Base-by-base conservation (phyloP, 2,797 vertebrate species). In the Mormyrus proboscirostris region DNA sequence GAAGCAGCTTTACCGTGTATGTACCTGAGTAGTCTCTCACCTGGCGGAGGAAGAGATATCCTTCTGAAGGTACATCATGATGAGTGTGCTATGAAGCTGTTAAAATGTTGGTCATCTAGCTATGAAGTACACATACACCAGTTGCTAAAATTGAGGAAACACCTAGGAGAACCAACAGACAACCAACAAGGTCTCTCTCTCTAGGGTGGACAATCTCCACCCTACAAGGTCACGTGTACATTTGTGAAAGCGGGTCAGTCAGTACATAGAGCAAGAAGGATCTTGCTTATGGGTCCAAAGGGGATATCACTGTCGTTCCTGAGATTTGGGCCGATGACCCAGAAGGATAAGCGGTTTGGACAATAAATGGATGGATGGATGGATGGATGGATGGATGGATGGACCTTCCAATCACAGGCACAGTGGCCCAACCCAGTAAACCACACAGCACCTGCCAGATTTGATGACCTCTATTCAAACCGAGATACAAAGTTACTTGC, bases 11-110 rank as follows among this genome's bases (percentile, higher is more conserved):
- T 89, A 93, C 93, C n/a, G 91, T 91, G 53, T 93, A 93, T 88
- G 92, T 91, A 33, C 93, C 94, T 0, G 93, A 94, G 89, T 94
- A 94, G 83, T 94, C 94, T 59, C 89, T 44, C n/a, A 93, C 91
- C 94, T 95, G 57, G 0, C 87, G 76, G 16, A 51, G 47, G 55
- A 53, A 49, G 10, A 51, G 25, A 84, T 3, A 14, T 22, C 16
- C 73, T 84, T 44, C 22, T 47, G 9, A 41, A 82, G 16, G 19
- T 47, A 10, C 41, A 1, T 22, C 47, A 9, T 50, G 82, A 50
- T 14, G 82, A 22, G 38, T 22, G 14, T 25, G 82, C 44, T 22
- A 62, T 62, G 8, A 62, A 62, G 59, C 0, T 25, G 22, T 9
- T 62, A 22, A 22, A 22, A 59, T 59, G 57, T 59, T 59, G 57